Evolutionary conservation across 2,888 invertebrate genomes (phyloP).

Genomic region (Mongoloraphidia duomilia): DNA sequence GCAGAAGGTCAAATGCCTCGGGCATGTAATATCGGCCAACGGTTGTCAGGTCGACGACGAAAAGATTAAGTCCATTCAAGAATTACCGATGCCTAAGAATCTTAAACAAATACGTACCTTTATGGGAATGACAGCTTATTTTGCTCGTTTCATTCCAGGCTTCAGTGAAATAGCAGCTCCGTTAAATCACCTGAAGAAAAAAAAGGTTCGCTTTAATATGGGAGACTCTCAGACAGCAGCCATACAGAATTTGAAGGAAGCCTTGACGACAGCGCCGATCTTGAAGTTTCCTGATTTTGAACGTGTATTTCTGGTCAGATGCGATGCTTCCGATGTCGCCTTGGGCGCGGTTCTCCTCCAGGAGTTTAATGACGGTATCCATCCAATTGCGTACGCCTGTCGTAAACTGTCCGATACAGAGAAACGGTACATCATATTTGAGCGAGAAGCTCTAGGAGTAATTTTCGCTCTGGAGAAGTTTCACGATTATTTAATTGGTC

Average conservation of each 20-base stretch:
- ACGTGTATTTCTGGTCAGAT: background rate
- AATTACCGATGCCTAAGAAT: too few relatives aligned
- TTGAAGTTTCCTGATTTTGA: background rate
- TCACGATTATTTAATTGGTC: too few relatives aligned
- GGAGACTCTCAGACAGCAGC: background rate
- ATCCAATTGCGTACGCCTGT: constrained; percentile 1
- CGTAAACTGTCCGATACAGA: constrained; percentile 2
- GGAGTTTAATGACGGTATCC: background rate
- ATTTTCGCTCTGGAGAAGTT: too few relatives aligned
- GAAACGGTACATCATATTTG: constrained; percentile 1
- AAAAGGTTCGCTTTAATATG: background rate
- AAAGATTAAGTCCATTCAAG: too few relatives aligned
- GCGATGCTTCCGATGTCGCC: background rate
- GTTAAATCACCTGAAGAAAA: background rate
- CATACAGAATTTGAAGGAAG: background rate
- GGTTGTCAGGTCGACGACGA: too few relatives aligned
- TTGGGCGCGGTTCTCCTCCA: background rate
- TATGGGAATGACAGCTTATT: too few relatives aligned
- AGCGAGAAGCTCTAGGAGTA: constrained; percentile 8
- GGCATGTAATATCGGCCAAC: too few relatives aligned
- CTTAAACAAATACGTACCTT: too few relatives aligned
- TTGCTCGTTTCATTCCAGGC: background rate
- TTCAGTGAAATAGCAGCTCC: background rate
- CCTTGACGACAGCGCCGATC: background rate
- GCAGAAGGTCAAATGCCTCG: too few relatives aligned